Evolutionary conservation across 2,888 invertebrate genomes (phyloP), one percentile per base, ranked within the genome.

Genomic region (Mimachlamys varia): DNA sequence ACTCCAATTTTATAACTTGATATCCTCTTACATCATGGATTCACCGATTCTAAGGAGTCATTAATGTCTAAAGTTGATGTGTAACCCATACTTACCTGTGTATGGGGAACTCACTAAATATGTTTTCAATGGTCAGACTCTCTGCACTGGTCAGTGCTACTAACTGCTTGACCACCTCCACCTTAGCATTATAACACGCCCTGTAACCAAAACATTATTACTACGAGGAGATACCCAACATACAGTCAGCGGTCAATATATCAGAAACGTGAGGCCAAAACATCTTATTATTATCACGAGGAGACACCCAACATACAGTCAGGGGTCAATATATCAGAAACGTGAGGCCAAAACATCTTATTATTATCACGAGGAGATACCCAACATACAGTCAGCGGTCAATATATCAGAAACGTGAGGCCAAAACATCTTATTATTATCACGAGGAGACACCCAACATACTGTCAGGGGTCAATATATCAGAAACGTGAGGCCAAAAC

Each of bases 61-160:
- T 5, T 5, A 44, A 44, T 44, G 44, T 44, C 3, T 5, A 44
- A 44, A 44, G 44, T 44, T 44, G 3, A 44, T 44, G 44, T 3
- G 44, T 88, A 15, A 53, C 53, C 58, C 3, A 7, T 22, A 93
- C 91, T 76, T 90, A 96, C 96, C 95, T 96, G 93, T 97, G 97
- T 22, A 97, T 94, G 15, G 97, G 97, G 5, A 97, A 97, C 93
- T 97, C 97, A 91, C 97, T 97, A 94, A 97, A 97, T 44, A 97
- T 95, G 91, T 97, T 97, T 92, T 97, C 97, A 93, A 96, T 96
- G 49, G 91, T 93, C 44, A 96, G 92, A 92, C 96, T 96, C 55
- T 95, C 95, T 19, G 94, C 90, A 0, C 96, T 96, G 50, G 96
- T 95, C 55, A 94, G 93, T 15, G 94, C 91, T 19, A 97, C 94